Conservation (phyloP, 2,113 vertebrate species). For the Siphamia tubifer region DNA sequence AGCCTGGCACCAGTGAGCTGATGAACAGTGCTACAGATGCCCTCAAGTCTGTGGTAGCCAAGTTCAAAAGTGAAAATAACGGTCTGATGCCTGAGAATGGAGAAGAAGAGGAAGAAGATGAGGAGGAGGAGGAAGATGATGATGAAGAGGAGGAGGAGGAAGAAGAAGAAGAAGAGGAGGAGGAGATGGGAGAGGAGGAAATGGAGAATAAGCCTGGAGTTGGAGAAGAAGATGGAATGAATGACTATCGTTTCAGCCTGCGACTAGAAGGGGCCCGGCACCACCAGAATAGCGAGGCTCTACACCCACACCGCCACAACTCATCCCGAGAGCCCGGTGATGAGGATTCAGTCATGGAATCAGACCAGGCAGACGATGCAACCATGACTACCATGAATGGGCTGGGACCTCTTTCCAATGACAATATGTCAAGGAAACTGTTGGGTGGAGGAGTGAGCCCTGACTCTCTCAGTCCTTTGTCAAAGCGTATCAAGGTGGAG, state of each 20-base stretch:
- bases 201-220: constrained; percentile 85
- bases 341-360: constrained; percentile 87
- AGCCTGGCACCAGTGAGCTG: constrained; percentile 93
- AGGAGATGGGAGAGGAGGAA: constrained; percentile 89
- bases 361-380: constrained; percentile 85
- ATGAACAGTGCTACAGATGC: constrained; percentile 92
- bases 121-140: constrained; percentile 87
- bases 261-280: constrained; percentile 93
- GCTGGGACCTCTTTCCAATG: constrained; percentile 87
- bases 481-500: constrained; percentile 98
- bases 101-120: constrained; percentile 78
- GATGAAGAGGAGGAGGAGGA: constrained; percentile 90
- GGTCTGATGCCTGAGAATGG: constrained; percentile 90
- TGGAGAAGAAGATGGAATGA: constrained; percentile 83
- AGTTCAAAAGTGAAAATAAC: constrained; percentile 96
- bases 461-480: constrained; percentile 90
- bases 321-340: constrained; percentile 85
- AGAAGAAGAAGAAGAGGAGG: constrained; percentile 86
- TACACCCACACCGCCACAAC: constrained; percentile 89
- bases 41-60: constrained; percentile 96
- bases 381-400: constrained; percentile 82
- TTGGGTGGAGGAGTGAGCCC: constrained; percentile 86
- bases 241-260: constrained; percentile 91
- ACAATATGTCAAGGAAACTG: constrained; percentile 92
- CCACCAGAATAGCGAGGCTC: constrained; percentile 93